A percentile compares a stretch with the other conserved stretches of the same genome.
phyloP scores from a whole-genome alignment of 2,888 invertebrate species.

The Dasysyrphus tricinctus region DNA sequence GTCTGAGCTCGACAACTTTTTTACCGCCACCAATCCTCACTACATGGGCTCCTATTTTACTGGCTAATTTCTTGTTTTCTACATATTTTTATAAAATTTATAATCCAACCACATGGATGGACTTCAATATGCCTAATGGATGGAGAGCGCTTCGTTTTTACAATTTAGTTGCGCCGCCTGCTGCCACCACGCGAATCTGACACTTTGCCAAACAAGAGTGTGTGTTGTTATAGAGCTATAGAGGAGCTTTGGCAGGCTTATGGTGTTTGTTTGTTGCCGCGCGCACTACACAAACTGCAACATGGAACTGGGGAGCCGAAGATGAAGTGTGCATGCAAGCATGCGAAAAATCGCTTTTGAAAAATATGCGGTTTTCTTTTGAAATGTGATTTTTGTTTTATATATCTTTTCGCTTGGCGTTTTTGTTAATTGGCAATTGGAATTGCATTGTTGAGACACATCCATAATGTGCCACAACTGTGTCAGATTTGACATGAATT shows the following conservation, averaged over 20 bases:
- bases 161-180: neutral
- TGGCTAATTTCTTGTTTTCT: constrained; percentile 24
- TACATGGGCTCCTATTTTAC: constrained; percentile 22
- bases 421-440: constrained; percentile 65
- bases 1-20: constrained; percentile 26
- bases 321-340: constrained; percentile 54
- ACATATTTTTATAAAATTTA: constrained; percentile 30
- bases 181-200: constrained; percentile 50
- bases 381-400: constrained; percentile 39
- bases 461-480: constrained; percentile 33
- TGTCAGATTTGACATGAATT: constrained; percentile 46
- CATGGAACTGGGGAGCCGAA: constrained; percentile 16
- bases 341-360: constrained; percentile 68
- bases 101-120: constrained; percentile 53
- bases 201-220: constrained; percentile 57
- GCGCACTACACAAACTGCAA: constrained; percentile 4
- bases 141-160: constrained; percentile 6
- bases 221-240: constrained; percentile 31
- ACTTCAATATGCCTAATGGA: constrained; percentile 69
- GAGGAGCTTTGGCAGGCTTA: constrained; percentile 35
- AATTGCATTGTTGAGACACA: constrained; percentile 55
- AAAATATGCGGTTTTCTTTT: constrained; percentile 60
- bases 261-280: constrained; percentile 30
- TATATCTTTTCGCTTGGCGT: neutral
- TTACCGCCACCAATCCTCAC: constrained; percentile 27